phyloP scores from a whole-genome alignment of 2,113 vertebrate species.

The Trichechus manatus region DNA sequence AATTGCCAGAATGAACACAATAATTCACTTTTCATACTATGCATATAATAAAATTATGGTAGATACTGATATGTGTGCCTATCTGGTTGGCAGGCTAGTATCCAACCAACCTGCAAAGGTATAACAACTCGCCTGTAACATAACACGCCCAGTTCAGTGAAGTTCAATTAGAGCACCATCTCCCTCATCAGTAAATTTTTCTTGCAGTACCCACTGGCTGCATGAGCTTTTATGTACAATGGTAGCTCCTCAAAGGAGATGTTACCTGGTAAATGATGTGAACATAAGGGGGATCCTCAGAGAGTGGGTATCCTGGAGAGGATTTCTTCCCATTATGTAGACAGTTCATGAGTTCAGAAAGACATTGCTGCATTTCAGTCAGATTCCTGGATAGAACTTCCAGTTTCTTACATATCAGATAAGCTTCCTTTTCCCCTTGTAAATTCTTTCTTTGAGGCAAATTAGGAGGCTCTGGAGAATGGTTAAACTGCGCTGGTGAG shows the following conservation, averaged over 20 bases:
- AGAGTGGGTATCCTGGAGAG: slow-evolving; percentile 88
- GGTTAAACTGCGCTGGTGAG: slow-evolving; percentile 82
- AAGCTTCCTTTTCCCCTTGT: slow-evolving; percentile 85
- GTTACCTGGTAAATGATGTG: slow-evolving; percentile 95
- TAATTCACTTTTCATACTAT: background rate
- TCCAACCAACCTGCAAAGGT: background rate
- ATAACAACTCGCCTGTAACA: background rate
- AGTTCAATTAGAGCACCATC: background rate
- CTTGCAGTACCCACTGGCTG: background rate
- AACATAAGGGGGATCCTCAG: slow-evolving; percentile 91
- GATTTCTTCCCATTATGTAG: slow-evolving; percentile 89
- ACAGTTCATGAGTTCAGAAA: slow-evolving; percentile 91
- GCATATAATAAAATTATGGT: background rate
- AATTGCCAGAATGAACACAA: background rate
- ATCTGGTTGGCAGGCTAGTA: background rate
- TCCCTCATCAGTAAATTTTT: background rate
- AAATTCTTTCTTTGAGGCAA: slow-evolving; percentile 84
- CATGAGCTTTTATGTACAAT: background rate
- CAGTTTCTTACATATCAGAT: slow-evolving; percentile 89
- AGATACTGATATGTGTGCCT: background rate
- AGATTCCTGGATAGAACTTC: slow-evolving; percentile 91
- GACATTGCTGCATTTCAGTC: slow-evolving; percentile 90
- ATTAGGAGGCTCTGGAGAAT: slow-evolving; percentile 81
- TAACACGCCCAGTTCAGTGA: background rate
- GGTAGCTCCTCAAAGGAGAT: background rate